Evolutionary conservation across 2,797 vertebrate species (phyloP).

Genomic region (Syngnathus rostellatus): DNA sequence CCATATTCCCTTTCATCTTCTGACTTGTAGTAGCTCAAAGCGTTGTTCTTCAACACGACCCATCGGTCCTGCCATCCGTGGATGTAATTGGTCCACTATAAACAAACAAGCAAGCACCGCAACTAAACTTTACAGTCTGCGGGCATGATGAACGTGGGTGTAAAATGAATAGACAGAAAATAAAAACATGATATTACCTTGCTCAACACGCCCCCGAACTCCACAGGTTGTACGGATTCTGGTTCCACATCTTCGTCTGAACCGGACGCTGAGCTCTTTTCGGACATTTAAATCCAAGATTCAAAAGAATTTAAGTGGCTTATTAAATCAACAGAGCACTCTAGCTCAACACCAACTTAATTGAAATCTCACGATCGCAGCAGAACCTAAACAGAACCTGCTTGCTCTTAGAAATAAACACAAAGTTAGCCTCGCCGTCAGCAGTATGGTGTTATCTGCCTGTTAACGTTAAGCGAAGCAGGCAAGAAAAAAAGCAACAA

Average conservation of each 20-base stretch:
- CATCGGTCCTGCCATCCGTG: constrained; percentile 98
- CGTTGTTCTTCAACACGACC: constrained; percentile 92
- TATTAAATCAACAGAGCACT: background rate
- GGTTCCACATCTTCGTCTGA: constrained; percentile 94
- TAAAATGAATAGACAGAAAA: background rate
- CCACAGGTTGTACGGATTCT: constrained; percentile 81
- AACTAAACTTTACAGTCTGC: background rate
- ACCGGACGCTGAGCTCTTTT: constrained; percentile 86
- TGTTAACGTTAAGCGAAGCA: constrained; percentile 1
- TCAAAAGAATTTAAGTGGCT: constrained; percentile 8
- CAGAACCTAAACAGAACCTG: constrained; percentile 12
- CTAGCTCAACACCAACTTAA: background rate
- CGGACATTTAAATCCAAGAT: constrained; percentile 78
- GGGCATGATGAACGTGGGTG: background rate
- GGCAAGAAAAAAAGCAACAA: too few species aligned
- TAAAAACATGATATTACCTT: constrained; percentile 67
- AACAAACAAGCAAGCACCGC: background rate
- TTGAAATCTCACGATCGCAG: constrained; percentile 5
- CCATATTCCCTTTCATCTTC: constrained; percentile 93
- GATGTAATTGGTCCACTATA: constrained; percentile 98
- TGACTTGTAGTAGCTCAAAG: constrained; percentile 95
- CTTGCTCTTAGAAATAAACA: constrained; percentile 19
- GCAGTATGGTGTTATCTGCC: background rate
- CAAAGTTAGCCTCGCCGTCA: constrained; percentile 10
- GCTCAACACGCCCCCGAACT: constrained; percentile 85